Percentiles rank a stretch among this genome's conserved stretches.
These are phyloP conservation scores for Oophaga pumilio DNA, from an alignment of 2,113 vertebrate genomes.

Conservation along the genomic window DNA sequence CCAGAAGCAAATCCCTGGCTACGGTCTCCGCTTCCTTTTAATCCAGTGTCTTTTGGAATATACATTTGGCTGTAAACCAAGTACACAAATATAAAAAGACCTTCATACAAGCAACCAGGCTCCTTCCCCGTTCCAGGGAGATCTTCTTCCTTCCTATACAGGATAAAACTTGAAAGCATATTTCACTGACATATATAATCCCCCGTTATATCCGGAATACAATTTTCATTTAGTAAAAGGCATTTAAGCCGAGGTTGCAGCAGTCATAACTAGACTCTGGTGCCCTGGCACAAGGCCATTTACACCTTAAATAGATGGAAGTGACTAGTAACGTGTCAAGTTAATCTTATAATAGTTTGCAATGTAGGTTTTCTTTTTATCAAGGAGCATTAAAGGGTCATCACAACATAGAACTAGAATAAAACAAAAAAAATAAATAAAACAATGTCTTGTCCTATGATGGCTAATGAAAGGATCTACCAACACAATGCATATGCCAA, in stretches of 20 bases:
- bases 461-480: too few relatives aligned
- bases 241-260: background rate
- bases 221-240: background rate
- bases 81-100: background rate
- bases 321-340: background rate
- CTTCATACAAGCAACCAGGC: background rate
- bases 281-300: background rate
- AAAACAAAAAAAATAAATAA: too few relatives aligned
- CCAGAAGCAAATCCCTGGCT: too few relatives aligned
- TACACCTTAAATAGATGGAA: background rate
- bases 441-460: too few relatives aligned
- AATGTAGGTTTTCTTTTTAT: too few relatives aligned
- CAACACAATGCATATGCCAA: too few relatives aligned
- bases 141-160: background rate
- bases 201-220: background rate
- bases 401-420: too few relatives aligned
- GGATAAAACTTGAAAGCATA: background rate
- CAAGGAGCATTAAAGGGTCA: too few relatives aligned
- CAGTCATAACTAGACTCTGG: background rate
- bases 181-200: background rate
- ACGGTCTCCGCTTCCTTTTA: background rate
- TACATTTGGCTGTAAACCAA: background rate
- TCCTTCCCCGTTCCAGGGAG: background rate
- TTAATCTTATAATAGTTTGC: background rate
- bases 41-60: background rate